These are phyloP conservation scores for Hoplostethus mediterraneus DNA, from an alignment of 2,797 vertebrate genomes.

Conservation along the genomic window DNA sequence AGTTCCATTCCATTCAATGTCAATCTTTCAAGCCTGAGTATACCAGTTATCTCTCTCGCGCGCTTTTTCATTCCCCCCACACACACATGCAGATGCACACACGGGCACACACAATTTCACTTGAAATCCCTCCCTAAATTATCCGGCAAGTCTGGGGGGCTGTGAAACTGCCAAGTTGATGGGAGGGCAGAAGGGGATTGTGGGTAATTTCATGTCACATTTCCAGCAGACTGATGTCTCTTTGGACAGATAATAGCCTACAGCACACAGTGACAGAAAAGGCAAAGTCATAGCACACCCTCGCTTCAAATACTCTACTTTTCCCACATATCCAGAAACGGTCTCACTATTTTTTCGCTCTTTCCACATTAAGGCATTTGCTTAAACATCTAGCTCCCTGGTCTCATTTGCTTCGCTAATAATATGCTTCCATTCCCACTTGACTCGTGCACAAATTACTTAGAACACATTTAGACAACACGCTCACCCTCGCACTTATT, in stretches of 20 bases:
- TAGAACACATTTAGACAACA: neutral
- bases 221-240: conserved; percentile 68
- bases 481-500: conserved; percentile 10
- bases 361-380: conserved; percentile 45
- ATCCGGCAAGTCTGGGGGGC: conserved; percentile 56
- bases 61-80: conserved; percentile 14
- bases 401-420: conserved; percentile 18
- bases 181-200: conserved; percentile 67
- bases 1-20: conserved; percentile 55
- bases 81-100: conserved; percentile 16
- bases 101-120: conserved; percentile 50
- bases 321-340: conserved; percentile 26
- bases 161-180: conserved; percentile 73
- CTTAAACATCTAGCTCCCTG: conserved; percentile 23
- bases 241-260: conserved; percentile 74
- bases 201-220: conserved; percentile 81
- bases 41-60: conserved; percentile 34
- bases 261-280: conserved; percentile 53
- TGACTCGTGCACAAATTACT: conserved; percentile 3
- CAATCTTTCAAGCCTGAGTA: conserved; percentile 54
- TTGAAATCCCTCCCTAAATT: conserved; percentile 68
- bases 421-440: conserved; percentile 5
- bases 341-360: conserved; percentile 16
- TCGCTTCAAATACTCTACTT: conserved; percentile 42
- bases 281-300: conserved; percentile 45